phyloP scores from a whole-genome alignment of 2,888 invertebrate species.

The Crocallis elinguaria region DNA sequence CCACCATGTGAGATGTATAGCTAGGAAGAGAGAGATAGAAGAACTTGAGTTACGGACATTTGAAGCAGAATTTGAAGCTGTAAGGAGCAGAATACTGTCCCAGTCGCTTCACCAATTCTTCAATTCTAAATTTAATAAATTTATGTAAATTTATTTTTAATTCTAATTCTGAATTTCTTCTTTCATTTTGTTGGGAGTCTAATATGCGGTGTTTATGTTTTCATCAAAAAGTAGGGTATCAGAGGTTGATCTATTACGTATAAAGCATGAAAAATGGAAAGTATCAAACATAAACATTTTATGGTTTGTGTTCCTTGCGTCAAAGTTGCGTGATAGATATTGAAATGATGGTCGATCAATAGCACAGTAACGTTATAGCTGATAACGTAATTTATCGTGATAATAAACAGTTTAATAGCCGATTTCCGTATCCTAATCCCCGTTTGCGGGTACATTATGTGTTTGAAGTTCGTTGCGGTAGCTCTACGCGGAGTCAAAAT shows the following conservation, averaged over 20 bases:
- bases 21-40: no score
- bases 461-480: conserved; percentile 27
- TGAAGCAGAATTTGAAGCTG: no score
- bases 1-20: no score
- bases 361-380: conserved; percentile 40
- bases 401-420: conserved; percentile 50
- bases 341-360: conserved; percentile 50
- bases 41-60: no score
- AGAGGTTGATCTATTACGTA: neutral
- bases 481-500: conserved; percentile 11
- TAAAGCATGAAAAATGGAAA: conserved; percentile 18
- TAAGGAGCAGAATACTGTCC: no score
- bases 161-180: no score
- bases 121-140: no score
- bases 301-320: conserved; percentile 47
- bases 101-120: no score
- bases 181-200: no score
- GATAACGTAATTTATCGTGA: conserved; percentile 53
- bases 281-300: conserved; percentile 45
- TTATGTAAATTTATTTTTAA: no score
- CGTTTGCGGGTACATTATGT: conserved; percentile 37
- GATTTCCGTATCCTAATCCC: conserved; percentile 41
- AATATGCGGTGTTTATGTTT: no score
- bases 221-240: neutral
- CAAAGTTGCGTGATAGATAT: conserved; percentile 53